phyloP scores from a whole-genome alignment of 1,140 invertebrate genomes.

The Diorhabda carinulata region DNA sequence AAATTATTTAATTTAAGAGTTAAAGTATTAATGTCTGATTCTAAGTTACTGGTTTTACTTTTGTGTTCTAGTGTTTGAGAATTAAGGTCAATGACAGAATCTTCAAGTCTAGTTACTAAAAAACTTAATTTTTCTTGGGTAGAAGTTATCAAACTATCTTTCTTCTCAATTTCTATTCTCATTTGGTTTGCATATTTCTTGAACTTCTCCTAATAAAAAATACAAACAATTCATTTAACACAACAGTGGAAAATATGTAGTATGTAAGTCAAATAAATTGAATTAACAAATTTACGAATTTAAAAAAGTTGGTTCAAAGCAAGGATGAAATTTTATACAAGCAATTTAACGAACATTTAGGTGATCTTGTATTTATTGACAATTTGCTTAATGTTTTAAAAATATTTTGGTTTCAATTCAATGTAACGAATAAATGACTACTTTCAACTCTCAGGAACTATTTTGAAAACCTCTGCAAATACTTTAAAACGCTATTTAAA shows the following conservation, averaged over 20 bases:
- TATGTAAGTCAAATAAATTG: no score
- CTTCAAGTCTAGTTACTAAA: slow-evolving; percentile 38
- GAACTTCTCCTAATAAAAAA: slow-evolving; percentile 37
- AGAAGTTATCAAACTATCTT: slow-evolving; percentile 34
- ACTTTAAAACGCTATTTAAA: no score
- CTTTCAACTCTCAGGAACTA: no score
- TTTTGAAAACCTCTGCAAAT: no score
- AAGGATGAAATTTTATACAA: no score
- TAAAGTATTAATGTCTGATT: slow-evolving; percentile 8
- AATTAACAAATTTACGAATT: no score
- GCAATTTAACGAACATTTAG: no score
- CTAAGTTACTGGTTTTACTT: slow-evolving; percentile 23
- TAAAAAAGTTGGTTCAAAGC: no score
- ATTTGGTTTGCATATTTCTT: slow-evolving; percentile 34
- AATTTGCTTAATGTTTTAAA: no score
- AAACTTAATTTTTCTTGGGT: slow-evolving; percentile 42
- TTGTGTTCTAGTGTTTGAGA: slow-evolving; percentile 35
- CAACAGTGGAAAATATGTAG: background rate
- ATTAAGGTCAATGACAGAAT: slow-evolving; percentile 33
- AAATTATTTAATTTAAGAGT: slow-evolving; percentile 4
- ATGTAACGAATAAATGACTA: no score
- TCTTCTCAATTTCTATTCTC: slow-evolving; percentile 40
- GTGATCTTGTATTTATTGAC: no score
- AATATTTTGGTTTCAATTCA: no score
- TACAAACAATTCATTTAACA: background rate